Conservation (phyloP, 2,797 vertebrate species). For the Emys orbicularis region DNA sequence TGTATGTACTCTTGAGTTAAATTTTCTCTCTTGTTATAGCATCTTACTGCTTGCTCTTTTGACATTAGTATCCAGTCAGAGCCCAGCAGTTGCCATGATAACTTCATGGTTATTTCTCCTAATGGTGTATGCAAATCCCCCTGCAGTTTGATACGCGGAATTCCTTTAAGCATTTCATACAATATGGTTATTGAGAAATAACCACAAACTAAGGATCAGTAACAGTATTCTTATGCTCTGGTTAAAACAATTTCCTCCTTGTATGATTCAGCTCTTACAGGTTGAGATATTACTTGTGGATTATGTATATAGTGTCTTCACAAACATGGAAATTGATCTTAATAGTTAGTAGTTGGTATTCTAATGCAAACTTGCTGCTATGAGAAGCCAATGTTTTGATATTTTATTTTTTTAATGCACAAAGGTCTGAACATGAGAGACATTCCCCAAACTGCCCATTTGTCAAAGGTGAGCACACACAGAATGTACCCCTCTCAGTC, state of each 20-base stretch:
- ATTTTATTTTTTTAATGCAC: constrained; percentile 45
- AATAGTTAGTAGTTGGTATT: background rate
- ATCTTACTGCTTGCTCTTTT: background rate
- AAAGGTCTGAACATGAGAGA: constrained; percentile 98
- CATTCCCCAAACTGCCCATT: constrained; percentile 99
- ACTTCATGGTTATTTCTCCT: background rate
- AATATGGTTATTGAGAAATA: background rate
- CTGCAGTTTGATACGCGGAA: background rate
- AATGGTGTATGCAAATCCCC: background rate
- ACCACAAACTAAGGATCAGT: background rate
- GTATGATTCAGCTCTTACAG: background rate
- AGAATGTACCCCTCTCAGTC: constrained; percentile 98
- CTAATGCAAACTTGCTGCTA: background rate
- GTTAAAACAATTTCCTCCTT: background rate
- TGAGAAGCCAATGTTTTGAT: constrained; percentile 27
- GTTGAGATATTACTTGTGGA: background rate
- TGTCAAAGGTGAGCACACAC: constrained; percentile 99
- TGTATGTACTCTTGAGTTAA: accelerated
- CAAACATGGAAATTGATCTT: background rate
- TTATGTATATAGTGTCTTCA: background rate
- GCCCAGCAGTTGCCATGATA: background rate
- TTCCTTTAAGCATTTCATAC: background rate
- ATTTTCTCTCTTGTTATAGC: background rate
- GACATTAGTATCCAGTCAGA: background rate
- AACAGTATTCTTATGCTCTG: background rate